A percentile compares a stretch with the other conserved stretches of the same genome.
Conservation (phyloP, 2,888 invertebrate genomes). For the Drosophila kanekoi region DNA sequence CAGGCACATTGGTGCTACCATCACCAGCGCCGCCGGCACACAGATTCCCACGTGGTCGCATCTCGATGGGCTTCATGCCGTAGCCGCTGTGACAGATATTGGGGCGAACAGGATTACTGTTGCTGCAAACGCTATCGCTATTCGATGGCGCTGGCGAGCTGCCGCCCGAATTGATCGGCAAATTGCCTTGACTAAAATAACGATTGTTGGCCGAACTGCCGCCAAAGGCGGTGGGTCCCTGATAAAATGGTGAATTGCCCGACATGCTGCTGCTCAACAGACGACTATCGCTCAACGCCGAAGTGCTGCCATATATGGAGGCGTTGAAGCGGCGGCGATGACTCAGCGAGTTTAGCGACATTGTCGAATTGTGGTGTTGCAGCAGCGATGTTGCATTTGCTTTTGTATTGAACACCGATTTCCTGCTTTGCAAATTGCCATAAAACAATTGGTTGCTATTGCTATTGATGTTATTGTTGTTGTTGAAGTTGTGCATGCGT, state of each 20-base stretch:
- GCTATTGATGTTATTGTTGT: conserved; percentile 23
- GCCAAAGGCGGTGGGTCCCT: conserved; percentile 91
- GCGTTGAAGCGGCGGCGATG: conserved; percentile 83
- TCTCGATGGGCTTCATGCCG: conserved; percentile 43
- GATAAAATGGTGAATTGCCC: conserved; percentile 88
- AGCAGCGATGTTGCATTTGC: conserved; percentile 13
- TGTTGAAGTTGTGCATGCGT: conserved; percentile 24
- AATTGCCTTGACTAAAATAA: conserved; percentile 73
- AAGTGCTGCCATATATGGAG: conserved; percentile 84
- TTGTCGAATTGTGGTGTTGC: conserved; percentile 82
- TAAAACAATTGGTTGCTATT: conserved; percentile 77
- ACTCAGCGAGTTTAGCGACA: conserved; percentile 83
- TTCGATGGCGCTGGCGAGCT: conserved; percentile 73
- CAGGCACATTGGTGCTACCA: neutral
- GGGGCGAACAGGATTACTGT: neutral
- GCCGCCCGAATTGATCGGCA: conserved; percentile 56
- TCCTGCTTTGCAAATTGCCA: conserved; percentile 83
- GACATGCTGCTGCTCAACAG: conserved; percentile 58
- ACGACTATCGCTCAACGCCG: conserved; percentile 84
- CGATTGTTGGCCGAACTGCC: conserved; percentile 88
- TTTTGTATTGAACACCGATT: conserved; percentile 80
- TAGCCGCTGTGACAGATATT: conserved; percentile 27
- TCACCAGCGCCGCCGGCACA: neutral
- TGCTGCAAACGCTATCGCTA: conserved; percentile 35
- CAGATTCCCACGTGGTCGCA: conserved; percentile 31